Conservation (phyloP, 2,113 vertebrate genomes). For the Rhizomys pruinosus region DNA sequence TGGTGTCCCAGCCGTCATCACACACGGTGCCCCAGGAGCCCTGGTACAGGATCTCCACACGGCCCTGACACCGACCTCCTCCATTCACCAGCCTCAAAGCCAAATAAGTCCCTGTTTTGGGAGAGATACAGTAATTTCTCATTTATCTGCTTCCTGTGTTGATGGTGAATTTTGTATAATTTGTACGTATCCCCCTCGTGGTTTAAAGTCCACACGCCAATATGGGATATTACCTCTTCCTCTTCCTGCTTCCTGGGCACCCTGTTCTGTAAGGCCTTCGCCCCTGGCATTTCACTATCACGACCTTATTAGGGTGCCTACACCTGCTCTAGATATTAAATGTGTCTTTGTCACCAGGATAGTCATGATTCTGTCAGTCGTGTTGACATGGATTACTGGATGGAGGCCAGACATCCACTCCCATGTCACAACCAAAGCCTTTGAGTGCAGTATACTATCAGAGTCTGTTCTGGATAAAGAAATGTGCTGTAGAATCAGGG, state of each 20-base stretch:
- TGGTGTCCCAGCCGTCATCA: conserved; percentile 25
- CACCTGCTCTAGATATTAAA: not conserved
- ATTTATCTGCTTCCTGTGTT: not conserved
- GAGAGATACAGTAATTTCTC: not conserved
- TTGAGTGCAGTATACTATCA: not conserved
- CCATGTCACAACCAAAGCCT: too few species aligned
- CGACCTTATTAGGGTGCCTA: too few species aligned
- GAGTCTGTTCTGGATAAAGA: not conserved
- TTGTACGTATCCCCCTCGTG: too few species aligned
- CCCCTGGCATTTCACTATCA: not conserved
- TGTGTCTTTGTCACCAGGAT: not conserved
- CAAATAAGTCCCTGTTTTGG: not conserved
- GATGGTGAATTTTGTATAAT: too few species aligned
- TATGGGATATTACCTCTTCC: too few species aligned
- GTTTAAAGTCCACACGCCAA: not conserved
- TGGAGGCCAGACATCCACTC: too few species aligned
- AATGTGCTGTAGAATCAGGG: not conserved
- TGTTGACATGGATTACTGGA: not conserved
- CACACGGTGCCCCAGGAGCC: conserved; percentile 77
- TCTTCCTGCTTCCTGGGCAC: too few species aligned
- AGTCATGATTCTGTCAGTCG: not conserved
- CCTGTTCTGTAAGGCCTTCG: not conserved
- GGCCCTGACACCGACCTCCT: conserved; percentile 42
- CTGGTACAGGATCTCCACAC: conserved; percentile 15
- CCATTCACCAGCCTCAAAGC: conserved; percentile 35